Evolutionary conservation across 2,888 invertebrate genomes (phyloP).

Genomic region (Spisula subtruncata): DNA sequence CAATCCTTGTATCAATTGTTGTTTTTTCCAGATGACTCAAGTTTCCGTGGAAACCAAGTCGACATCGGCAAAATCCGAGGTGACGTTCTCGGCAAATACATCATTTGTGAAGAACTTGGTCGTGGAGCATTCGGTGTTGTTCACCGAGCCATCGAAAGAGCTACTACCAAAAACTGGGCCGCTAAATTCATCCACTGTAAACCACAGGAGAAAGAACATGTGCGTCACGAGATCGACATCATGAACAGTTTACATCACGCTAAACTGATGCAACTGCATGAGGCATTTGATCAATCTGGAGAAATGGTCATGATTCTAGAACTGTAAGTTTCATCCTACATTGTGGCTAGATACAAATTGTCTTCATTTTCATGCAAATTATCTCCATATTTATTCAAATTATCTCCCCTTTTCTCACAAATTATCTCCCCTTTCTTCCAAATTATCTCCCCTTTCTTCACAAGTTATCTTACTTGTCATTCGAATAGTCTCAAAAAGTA

Average conservation of each 20-base stretch:
- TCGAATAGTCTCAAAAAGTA: too few species aligned
- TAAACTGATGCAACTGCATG: slow-evolving; percentile 88
- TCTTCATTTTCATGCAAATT: too few species aligned
- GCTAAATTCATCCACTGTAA: slow-evolving; percentile 88
- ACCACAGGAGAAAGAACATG: slow-evolving; percentile 87
- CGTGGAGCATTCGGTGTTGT: slow-evolving; percentile 88
- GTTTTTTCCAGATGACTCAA: slow-evolving; percentile 74
- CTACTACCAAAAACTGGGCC: slow-evolving; percentile 88
- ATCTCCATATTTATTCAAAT: not conserved
- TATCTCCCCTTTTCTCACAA: too few species aligned
- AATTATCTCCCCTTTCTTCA: too few species aligned
- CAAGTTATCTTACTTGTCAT: too few species aligned
- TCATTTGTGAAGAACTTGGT: slow-evolving; percentile 87
- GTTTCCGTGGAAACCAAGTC: slow-evolving; percentile 80
- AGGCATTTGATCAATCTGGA: slow-evolving; percentile 88
- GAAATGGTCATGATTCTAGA: slow-evolving; percentile 88
- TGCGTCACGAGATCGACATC: slow-evolving; percentile 88
- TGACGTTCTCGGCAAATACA: slow-evolving; percentile 86
- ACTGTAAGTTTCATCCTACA: slow-evolving; percentile 85
- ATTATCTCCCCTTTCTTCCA: not conserved
- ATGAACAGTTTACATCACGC: slow-evolving; percentile 88
- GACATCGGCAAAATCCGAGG: slow-evolving; percentile 83
- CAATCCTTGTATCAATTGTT: not conserved
- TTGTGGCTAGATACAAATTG: not conserved
- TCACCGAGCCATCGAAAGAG: slow-evolving; percentile 88